phyloP scores from a whole-genome alignment of 2,797 vertebrate genomes.

The Tachyglossus aculeatus region DNA sequence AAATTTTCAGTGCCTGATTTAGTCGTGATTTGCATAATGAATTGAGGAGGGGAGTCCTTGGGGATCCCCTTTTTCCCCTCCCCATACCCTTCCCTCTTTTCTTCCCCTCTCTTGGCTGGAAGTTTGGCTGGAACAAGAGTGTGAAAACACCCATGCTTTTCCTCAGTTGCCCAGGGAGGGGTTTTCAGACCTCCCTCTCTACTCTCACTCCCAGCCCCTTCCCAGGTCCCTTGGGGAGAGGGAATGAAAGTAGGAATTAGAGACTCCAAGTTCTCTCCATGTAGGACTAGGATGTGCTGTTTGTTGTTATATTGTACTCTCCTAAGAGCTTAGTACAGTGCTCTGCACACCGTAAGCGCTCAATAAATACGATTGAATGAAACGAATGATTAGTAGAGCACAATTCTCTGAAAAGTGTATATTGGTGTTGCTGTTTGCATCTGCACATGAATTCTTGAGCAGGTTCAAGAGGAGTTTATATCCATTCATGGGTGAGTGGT shows the following conservation, averaged over 20 bases:
- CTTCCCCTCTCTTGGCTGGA: conserved; percentile 33
- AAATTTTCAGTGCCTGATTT: conserved; percentile 69
- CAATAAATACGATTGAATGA: background rate
- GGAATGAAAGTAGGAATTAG: background rate
- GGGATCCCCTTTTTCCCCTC: conserved; percentile 12
- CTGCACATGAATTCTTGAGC: no score
- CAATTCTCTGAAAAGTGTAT: no score
- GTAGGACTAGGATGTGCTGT: no score
- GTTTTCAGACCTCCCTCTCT: fast-evolving
- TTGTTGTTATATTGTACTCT: background rate
- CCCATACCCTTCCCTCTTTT: background rate
- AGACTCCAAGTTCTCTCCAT: background rate
- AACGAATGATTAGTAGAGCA: background rate
- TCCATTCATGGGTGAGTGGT: no score
- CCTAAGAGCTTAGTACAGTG: background rate
- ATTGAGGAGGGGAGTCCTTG: conserved; percentile 59
- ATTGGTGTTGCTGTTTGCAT: no score
- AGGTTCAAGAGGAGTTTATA: no score
- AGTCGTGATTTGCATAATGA: conserved; percentile 70
- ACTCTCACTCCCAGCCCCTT: background rate
- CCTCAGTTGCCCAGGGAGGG: background rate
- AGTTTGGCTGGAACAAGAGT: background rate
- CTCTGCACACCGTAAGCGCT: background rate
- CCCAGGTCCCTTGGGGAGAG: background rate
- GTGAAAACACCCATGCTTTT: background rate